Conservation (phyloP, 2,888 invertebrate species). For the Ormyrus labotus region DNA sequence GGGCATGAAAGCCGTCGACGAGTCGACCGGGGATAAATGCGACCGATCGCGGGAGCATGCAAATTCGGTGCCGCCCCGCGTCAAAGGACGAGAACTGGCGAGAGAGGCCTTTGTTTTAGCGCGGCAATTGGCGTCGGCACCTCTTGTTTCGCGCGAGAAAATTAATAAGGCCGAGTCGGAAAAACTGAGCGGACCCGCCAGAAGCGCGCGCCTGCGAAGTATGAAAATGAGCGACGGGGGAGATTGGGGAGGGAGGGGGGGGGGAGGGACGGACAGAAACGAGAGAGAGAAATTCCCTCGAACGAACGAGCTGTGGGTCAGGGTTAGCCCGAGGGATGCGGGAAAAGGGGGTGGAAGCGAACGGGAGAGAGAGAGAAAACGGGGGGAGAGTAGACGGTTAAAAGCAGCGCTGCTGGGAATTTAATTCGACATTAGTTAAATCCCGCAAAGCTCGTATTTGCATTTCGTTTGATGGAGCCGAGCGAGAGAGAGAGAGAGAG, state of each 20-base stretch:
- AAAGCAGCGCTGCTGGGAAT: conserved; percentile 59
- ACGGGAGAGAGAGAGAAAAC: conserved; percentile 4
- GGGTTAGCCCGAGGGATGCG: conserved; percentile 65
- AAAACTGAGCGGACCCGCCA: background rate
- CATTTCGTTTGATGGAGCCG: conserved; percentile 54
- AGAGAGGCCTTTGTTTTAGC: too few species aligned
- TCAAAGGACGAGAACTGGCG: too few species aligned
- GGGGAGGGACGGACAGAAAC: background rate
- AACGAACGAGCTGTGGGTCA: conserved; percentile 70
- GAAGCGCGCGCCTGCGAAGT: conserved; percentile 8
- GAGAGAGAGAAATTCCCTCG: conserved; percentile 63
- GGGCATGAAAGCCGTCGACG: background rate
- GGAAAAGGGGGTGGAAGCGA: conserved; percentile 26
- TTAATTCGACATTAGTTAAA: conserved; percentile 68
- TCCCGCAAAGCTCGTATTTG: conserved; percentile 57
- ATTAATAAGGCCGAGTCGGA: background rate
- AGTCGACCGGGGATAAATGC: background rate
- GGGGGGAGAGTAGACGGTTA: conserved; percentile 35
- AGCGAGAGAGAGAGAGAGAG: conserved; percentile 8
- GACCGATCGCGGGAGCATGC: background rate
- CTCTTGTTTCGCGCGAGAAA: background rate
- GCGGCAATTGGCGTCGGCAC: too few species aligned
- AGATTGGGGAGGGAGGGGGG: background rate
- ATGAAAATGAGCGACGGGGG: background rate
- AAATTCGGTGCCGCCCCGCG: too few species aligned